Percentiles rank a stretch among this genome's conserved stretches.
phyloP scores from a whole-genome alignment of 2,797 vertebrate species.

The Pogoniulus pusillus region DNA sequence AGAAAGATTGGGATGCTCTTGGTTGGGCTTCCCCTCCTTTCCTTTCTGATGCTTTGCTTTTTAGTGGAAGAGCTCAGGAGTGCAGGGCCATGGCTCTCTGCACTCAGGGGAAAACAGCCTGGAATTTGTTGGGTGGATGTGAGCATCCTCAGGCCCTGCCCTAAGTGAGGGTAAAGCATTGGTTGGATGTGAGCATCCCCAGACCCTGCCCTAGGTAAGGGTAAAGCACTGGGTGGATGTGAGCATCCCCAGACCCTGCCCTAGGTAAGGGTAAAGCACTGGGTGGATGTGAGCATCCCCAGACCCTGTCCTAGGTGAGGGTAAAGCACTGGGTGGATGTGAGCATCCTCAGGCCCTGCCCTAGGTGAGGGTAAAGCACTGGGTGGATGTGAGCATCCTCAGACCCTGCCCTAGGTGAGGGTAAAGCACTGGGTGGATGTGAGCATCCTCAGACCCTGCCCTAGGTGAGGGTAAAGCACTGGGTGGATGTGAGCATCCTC shows the following conservation, averaged over 20 bases:
- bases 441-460: no score
- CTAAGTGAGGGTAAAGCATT: no score
- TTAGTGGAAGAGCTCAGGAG: not conserved
- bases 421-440: not conserved
- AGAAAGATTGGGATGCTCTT: not conserved
- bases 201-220: not conserved
- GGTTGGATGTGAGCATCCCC: not conserved
- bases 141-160: no score
- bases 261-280: no score
- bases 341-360: no score
- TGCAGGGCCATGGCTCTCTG: not conserved
- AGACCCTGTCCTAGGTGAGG: no score
- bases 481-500: not conserved
- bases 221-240: not conserved
- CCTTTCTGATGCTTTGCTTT: constrained; percentile 4
- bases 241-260: no score
- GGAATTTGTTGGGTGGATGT: not conserved
- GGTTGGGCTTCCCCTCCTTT: not conserved
- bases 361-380: no score
- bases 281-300: no score
- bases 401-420: no score
- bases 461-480: no score
- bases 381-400: no score
- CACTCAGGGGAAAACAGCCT: not conserved
- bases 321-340: not conserved